A percentile compares a stretch with the other conserved stretches of the same genome.
Evolutionary conservation across 2,797 vertebrate genomes (phyloP).

Genomic region (Microchirus variegatus): DNA sequence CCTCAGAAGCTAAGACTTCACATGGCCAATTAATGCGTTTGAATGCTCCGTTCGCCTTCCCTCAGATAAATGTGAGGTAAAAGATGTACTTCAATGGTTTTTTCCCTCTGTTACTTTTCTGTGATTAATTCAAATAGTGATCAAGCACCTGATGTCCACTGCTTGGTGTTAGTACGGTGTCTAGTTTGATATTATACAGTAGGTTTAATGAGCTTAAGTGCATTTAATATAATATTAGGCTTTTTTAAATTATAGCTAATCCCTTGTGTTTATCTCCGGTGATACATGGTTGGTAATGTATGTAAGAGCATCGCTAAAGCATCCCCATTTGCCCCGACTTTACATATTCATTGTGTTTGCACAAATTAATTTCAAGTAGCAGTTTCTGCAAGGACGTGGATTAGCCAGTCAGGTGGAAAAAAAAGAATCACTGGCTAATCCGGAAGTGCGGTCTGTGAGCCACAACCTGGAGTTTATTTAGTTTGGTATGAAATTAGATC

Average conservation of each 20-base stretch:
- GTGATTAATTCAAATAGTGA: constrained; percentile 8
- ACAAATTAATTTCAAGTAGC: background rate
- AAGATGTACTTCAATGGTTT: constrained; percentile 13
- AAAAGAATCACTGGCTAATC: background rate
- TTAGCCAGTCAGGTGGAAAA: background rate
- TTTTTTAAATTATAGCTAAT: background rate
- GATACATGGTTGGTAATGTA: background rate
- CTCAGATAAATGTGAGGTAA: constrained; percentile 1
- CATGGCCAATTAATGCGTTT: constrained; percentile 46
- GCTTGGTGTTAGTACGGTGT: too few species aligned
- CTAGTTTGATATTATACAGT: too few species aligned
- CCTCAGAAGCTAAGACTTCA: constrained; percentile 29
- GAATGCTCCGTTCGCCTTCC: constrained; percentile 43
- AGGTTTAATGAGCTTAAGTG: too few species aligned
- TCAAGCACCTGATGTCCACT: background rate
- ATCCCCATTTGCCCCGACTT: background rate
- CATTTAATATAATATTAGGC: too few species aligned
- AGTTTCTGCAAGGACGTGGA: background rate
- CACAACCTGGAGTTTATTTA: too few species aligned
- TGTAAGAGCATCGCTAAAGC: background rate
- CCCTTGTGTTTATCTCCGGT: background rate
- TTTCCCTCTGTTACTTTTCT: constrained; percentile 5
- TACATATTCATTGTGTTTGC: background rate
- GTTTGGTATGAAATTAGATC: too few species aligned
- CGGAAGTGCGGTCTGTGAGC: too few species aligned